Evolutionary conservation across 2,888 invertebrate species (phyloP).

Genomic region (Onthophagus sagittarius): DNA sequence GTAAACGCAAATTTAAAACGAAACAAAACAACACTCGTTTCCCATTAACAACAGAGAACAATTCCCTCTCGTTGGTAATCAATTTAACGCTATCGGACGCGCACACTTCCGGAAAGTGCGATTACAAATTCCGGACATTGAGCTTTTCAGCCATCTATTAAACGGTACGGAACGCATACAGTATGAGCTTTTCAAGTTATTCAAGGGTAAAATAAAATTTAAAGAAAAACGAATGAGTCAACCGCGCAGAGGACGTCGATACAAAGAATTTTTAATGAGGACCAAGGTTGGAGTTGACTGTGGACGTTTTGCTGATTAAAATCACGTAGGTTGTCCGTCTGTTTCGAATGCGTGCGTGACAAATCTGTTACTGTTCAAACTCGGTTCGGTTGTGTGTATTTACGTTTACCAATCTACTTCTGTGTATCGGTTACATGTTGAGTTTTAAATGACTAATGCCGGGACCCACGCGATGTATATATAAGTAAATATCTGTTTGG

Average conservation of each 20-base stretch:
- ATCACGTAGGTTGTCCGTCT: not conserved
- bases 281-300: not conserved
- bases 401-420: not conserved
- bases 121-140: not conserved
- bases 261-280: not conserved
- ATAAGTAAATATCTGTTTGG: not conserved
- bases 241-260: not conserved
- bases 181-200: not conserved
- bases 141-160: not conserved
- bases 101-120: constrained; percentile 1
- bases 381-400: not conserved
- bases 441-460: not conserved
- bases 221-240: not conserved
- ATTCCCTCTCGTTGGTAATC: not conserved
- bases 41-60: not conserved
- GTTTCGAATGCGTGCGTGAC: not conserved
- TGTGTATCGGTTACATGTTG: not conserved
- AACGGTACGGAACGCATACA: not conserved
- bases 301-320: not conserved
- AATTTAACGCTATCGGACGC: constrained; percentile 8
- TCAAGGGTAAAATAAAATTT: not conserved
- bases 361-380: not conserved
- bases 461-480: not conserved
- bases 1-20: not conserved
- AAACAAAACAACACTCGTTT: not conserved